Base-by-base conservation (phyloP, 2,113 vertebrate species). In the Phasianus colchicus region DNA sequence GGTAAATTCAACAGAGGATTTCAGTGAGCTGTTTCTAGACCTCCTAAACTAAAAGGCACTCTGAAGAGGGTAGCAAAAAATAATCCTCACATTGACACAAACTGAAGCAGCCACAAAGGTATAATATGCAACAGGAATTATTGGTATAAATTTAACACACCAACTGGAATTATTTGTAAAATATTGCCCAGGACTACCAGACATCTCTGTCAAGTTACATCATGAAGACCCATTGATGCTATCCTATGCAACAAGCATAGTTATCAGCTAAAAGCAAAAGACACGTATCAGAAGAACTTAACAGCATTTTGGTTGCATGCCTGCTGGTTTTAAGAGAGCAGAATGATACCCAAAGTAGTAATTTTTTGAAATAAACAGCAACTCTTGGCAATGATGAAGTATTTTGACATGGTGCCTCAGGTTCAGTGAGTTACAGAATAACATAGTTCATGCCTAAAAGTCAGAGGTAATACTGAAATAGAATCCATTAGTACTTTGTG, bases 21-120 rank as follows among this genome's bases (percentile, higher is more conserved):
- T 86, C 80, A 80, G 88, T 75, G 76, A 88, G 95, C 85, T 70
- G 34, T 91, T 54, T 90, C 87, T 85, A 95, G 83, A 93, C 64
- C 88, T 96, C 86, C 71, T 93, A 96, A 97, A 97, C 89, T 40
- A 95, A 98, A 97, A 98, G 93, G 96, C 95, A 97, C 94, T 93
- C 90, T 90, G 55, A 91, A 88, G 70, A 95, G 80, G 88, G 65
- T 55, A 69, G 76, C 82, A 92, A 94, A 73, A 91, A 92, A 75
- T 63, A 80, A 88, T 69, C 34, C 29, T 85, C 80, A 90, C 40
- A 93, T 2, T 42, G 45, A 90, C 72, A 77, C 4, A 5, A 67
- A 79, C 64, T 91, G 84, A 95, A 92, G 57, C 67, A 74, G 80
- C 66, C 81, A 71, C 81, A 85, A 57, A 83, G 43, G 52, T 18